A percentile compares a stretch with the other conserved stretches of the same genome.
Evolutionary conservation across 2,888 invertebrate species (phyloP).

Genomic region (Globia sparganii): DNA sequence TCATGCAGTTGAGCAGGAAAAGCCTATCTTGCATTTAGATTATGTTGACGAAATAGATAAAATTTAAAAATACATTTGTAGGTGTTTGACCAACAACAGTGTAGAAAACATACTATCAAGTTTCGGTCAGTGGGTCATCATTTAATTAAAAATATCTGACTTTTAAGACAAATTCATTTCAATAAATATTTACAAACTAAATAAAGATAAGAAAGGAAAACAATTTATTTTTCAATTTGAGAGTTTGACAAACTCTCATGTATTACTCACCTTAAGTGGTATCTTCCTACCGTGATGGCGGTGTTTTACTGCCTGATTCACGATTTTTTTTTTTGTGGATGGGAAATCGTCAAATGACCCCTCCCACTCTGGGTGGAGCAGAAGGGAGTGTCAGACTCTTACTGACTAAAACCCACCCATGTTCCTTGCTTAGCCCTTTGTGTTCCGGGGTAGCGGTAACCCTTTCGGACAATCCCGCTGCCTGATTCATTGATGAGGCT

Average conservation of each 20-base stretch:
- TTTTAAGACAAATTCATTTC: constrained; percentile 1
- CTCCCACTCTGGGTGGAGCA: too few species aligned
- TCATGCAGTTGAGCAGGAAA: neutral
- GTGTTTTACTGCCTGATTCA: neutral
- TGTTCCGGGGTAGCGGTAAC: too few species aligned
- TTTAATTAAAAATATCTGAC: constrained; percentile 20
- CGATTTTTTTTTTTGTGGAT: too few species aligned
- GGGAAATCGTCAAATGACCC: too few species aligned
- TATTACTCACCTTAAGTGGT: too few species aligned
- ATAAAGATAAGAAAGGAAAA: constrained; percentile 34
- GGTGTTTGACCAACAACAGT: neutral
- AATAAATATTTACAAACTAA: constrained; percentile 35
- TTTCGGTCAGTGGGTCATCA: too few species aligned
- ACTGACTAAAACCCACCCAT: too few species aligned
- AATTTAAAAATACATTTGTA: neutral
- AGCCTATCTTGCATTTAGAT: too few species aligned
- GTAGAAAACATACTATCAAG: constrained; percentile 6
- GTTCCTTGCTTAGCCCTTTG: too few species aligned
- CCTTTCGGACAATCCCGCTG: too few species aligned
- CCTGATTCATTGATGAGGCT: neutral
- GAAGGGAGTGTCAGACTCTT: too few species aligned
- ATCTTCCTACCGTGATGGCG: neutral
- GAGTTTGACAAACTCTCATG: constrained; percentile 1
- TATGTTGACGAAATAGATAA: neutral
- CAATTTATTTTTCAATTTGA: constrained; percentile 12